These are phyloP conservation scores for Cepaea nemoralis DNA, from an alignment of 1,140 invertebrate genomes.

Conservation along the genomic window DNA sequence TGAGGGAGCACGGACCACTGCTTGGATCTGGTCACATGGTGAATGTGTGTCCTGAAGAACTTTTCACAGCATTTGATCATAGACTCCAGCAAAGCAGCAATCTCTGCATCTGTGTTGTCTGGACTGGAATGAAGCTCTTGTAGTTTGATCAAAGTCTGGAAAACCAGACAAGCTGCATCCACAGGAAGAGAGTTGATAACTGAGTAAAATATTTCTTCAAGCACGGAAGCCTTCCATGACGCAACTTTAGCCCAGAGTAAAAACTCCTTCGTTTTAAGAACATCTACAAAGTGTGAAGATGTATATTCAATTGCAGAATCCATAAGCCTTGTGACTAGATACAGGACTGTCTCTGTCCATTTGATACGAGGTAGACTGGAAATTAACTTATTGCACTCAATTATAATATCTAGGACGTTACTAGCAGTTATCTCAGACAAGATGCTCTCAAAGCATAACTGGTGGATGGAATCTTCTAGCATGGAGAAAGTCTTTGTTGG, in stretches of 20 bases:
- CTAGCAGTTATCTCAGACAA: constrained; percentile 78
- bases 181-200: constrained; percentile 53
- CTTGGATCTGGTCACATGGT: constrained; percentile 48
- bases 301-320: constrained; percentile 59
- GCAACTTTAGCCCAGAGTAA: constrained; percentile 55
- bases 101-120: constrained; percentile 34
- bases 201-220: constrained; percentile 53
- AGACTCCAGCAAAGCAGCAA: constrained; percentile 41
- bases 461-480: constrained; percentile 83
- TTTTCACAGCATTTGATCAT: constrained; percentile 51
- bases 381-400: constrained; percentile 56
- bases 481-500: constrained; percentile 86
- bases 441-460: constrained; percentile 81
- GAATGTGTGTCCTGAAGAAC: constrained; percentile 53
- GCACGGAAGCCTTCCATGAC: constrained; percentile 50
- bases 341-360: constrained; percentile 59
- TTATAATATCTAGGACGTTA: constrained; percentile 57
- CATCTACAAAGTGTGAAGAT: constrained; percentile 54
- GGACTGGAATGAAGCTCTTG: background rate
- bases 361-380: constrained; percentile 54
- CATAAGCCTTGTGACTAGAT: constrained; percentile 53
- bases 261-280: constrained; percentile 53
- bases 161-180: constrained; percentile 48
- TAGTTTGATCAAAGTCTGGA: constrained; percentile 32
- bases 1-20: constrained; percentile 51